phyloP scores from a whole-genome alignment of 2,888 invertebrate species.

The Pammene fasciana region DNA sequence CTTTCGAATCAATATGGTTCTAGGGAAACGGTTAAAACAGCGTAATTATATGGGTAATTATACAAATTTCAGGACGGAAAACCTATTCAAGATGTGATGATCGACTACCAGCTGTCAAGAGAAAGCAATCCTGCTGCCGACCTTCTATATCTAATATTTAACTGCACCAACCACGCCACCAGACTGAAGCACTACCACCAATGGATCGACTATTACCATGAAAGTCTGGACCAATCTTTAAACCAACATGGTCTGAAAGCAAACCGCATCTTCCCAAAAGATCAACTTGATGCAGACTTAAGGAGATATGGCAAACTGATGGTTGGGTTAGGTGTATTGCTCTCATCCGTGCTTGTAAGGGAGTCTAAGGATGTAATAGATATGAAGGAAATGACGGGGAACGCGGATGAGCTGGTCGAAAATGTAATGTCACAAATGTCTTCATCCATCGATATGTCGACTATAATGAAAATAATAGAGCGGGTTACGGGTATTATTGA shows the following conservation, averaged over 20 bases:
- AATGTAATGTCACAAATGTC: background rate
- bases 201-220: conserved; percentile 54
- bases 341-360: conserved; percentile 44
- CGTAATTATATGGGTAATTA: too few species aligned
- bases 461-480: conserved; percentile 43
- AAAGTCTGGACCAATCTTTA: conserved; percentile 48
- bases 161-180: conserved; percentile 54
- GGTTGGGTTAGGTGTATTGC: conserved; percentile 46
- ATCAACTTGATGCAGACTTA: conserved; percentile 51
- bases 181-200: conserved; percentile 50
- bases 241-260: conserved; percentile 49
- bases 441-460: conserved; percentile 39
- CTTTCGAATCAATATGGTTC: too few species aligned
- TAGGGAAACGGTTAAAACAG: too few species aligned
- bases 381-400: conserved; percentile 37
- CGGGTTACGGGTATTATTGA: conserved; percentile 51
- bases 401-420: conserved; percentile 23
- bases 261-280: conserved; percentile 48
- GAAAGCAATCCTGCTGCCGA: conserved; percentile 54
- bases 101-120: conserved; percentile 58
- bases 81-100: conserved; percentile 50
- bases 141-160: conserved; percentile 55
- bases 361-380: conserved; percentile 48
- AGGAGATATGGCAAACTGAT: conserved; percentile 49
- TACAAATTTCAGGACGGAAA: conserved; percentile 51